Evolutionary conservation across 2,888 invertebrate species (phyloP), one percentile per base, ranked within the genome.

Genomic region (Exocentrus adspersus): DNA sequence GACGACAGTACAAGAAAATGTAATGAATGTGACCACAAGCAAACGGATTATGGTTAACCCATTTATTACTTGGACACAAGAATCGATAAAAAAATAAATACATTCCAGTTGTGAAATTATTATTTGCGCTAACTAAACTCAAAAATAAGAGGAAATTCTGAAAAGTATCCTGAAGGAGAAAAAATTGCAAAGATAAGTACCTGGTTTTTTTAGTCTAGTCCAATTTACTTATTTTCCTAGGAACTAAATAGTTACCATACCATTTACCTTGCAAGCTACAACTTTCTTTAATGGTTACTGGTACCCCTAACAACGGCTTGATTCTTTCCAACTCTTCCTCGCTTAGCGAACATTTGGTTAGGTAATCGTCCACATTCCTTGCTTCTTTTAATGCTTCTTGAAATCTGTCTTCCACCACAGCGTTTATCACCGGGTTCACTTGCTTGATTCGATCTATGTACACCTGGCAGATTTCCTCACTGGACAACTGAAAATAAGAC

Each of bases 241-340:
- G 4, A 32, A n/a, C 14, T n/a, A n/a, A 5, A 19, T 37, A 41
- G 20, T 45, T 32, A 20, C 19, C n/a, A 24, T 61, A 24, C 14
- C 5, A 1, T 9, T 10, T 75, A 91, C 94, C 93, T 83, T 87
- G 86, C 0, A 94, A 83, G 0, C 87, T 87, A 73, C 94, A 91
- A 71, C 91, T 89, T 80, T 94, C 93, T 78, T 95, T 95, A 0
- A 92, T 88, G 1, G 93, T 92, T 45, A 93, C 86, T 0, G 95
- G 95, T 14, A 95, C 87, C 0, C 95, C 95, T 1, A 94, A 83
- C 56, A 95, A 82, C 0, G 94, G 94, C 67, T 87, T 78, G 85
- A 14, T 85, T 83, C 72, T 72, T 54, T 73, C 64, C 30, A 76
- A 48, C 61, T 78, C 77, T 45, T 72, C 64, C 20, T 69, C 56